phyloP scores from a whole-genome alignment of 2,113 vertebrate genomes.

The Pseudorhombus dupliciocellatus region DNA sequence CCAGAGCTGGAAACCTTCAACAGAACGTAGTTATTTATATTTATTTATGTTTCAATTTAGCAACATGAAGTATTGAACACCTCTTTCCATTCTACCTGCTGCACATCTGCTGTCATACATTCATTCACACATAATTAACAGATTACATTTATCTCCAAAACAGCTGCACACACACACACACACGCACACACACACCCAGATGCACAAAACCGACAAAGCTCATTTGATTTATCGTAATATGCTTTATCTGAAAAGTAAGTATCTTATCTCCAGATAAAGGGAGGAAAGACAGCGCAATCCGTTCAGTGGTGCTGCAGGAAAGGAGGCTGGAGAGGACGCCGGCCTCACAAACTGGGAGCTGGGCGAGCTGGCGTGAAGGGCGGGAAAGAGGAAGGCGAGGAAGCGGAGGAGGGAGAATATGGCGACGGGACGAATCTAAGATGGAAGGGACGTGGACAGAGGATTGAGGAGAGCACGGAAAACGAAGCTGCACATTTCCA shows the following conservation, averaged over 20 bases:
- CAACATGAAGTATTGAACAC: not conserved
- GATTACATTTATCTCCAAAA: constrained; percentile 49
- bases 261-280: constrained; percentile 81
- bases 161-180: constrained; percentile 36
- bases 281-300: constrained; percentile 72
- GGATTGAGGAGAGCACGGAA: constrained; percentile 19
- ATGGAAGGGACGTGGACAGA: constrained; percentile 5
- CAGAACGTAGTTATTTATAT: not conserved
- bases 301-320: constrained; percentile 59
- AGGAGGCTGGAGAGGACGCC: constrained; percentile 33
- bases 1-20: not conserved
- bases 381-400: not conserved
- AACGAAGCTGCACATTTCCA: not conserved
- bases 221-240: constrained; percentile 80
- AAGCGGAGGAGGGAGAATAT: not conserved
- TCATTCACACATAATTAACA: constrained; percentile 25
- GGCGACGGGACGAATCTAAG: not conserved
- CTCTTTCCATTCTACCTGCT: constrained; percentile 9
- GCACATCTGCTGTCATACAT: constrained; percentile 8
- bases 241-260: constrained; percentile 79
- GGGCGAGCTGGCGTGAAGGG: not conserved
- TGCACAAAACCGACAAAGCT: constrained; percentile 70
- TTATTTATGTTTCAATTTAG: not conserved
- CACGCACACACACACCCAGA: constrained; percentile 48
- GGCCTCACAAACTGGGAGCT: not conserved